Evolutionary conservation across 2,797 vertebrate species (phyloP).

Genomic region (Karalla daura): DNA sequence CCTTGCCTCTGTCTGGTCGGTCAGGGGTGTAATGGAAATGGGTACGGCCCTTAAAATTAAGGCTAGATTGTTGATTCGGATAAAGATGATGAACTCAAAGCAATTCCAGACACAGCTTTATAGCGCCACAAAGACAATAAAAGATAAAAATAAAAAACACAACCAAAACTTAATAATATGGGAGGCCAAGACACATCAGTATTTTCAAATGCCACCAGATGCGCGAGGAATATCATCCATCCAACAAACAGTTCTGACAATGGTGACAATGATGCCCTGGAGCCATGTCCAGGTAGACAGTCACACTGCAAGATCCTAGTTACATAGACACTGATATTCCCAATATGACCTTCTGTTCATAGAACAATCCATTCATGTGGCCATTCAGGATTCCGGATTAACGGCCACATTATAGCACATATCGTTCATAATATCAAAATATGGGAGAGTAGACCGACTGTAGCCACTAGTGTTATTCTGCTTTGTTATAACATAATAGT

Average conservation of each 20-base stretch:
- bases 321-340: no score
- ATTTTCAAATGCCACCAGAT: not conserved
- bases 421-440: no score
- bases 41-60: conserved; percentile 3
- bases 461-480: no score
- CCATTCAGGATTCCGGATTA: no score
- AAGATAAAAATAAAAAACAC: not conserved
- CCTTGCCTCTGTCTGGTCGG: not conserved
- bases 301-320: not conserved
- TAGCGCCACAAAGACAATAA: not conserved
- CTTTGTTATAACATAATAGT: no score
- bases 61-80: conserved; percentile 16
- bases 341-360: no score
- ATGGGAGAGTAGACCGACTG: no score
- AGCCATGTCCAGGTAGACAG: not conserved
- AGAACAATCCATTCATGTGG: no score
- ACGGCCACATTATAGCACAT: no score
- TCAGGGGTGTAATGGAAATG: not conserved
- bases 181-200: not conserved
- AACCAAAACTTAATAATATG: not conserved
- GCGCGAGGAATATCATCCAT: not conserved
- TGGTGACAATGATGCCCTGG: not conserved
- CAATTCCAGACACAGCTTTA: conserved; percentile 6
- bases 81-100: conserved; percentile 25
- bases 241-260: not conserved